Evolutionary conservation across 1,140 invertebrate species (phyloP).

Genomic region (Hycleus cichorii): DNA sequence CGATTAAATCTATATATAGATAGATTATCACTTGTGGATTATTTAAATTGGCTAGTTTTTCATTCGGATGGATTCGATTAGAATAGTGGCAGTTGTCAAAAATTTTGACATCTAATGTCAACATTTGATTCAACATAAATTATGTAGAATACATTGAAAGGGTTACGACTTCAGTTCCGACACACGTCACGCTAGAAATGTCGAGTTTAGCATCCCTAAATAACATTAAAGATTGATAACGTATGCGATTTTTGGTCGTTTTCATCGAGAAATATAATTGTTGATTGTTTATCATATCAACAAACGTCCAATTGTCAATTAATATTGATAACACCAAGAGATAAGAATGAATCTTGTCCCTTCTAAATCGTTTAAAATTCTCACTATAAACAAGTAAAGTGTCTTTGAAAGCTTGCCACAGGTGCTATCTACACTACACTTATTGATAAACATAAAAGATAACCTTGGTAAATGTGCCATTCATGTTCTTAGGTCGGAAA

Average conservation of each 20-base stretch:
- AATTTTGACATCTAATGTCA: constrained; percentile 7
- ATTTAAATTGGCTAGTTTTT: neutral
- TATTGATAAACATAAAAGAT: constrained; percentile 9
- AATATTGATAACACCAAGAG: too few species aligned
- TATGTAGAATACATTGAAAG: constrained; percentile 7
- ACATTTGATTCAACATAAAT: neutral
- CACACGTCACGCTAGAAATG: neutral
- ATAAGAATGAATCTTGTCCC: too few species aligned
- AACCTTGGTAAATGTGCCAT: constrained; percentile 7
- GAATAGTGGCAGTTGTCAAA: neutral
- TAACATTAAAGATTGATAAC: constrained; percentile 5
- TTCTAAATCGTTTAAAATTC: too few species aligned
- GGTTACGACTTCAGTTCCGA: constrained; percentile 1
- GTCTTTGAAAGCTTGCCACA: neutral
- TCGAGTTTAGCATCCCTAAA: neutral
- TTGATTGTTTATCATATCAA: too few species aligned
- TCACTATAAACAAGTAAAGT: neutral
- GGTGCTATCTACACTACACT: neutral
- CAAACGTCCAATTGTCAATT: too few species aligned
- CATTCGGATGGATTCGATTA: neutral
- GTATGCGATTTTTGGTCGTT: neutral
- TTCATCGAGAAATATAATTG: too few species aligned
- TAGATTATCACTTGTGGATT: too few species aligned
- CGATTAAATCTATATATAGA: too few species aligned
- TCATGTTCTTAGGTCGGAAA: neutral